Evolutionary conservation across 2,888 invertebrate species (phyloP).

Genomic region (Diaphora mendica): DNA sequence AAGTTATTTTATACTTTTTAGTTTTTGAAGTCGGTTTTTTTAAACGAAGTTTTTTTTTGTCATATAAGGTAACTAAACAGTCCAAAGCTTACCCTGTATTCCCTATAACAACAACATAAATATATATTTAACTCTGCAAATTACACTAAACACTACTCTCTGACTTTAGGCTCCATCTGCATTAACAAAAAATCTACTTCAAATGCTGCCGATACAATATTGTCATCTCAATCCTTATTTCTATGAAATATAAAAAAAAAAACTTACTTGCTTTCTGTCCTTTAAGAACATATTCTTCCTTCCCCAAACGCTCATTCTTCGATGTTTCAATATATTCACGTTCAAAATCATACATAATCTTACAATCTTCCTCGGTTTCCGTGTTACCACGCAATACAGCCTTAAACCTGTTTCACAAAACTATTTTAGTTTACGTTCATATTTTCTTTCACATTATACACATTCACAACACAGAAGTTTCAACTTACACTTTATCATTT

Average conservation of each 20-base stretch:
- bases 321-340: constrained; percentile 26
- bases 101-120: no score
- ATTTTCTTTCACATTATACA: not conserved
- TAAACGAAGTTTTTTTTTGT: no score
- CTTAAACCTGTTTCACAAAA: constrained; percentile 35
- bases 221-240: not conserved
- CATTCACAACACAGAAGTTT: not conserved
- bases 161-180: not conserved
- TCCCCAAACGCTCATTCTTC: not conserved
- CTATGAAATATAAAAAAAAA: not conserved
- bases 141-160: not conserved
- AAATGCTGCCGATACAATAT: not conserved
- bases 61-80: not conserved
- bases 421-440: constrained; percentile 5
- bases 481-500: constrained; percentile 41
- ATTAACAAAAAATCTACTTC: not conserved
- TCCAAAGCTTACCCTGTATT: not conserved
- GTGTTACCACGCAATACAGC: constrained; percentile 31
- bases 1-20: no score
- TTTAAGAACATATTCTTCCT: constrained; percentile 8
- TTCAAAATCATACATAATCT: constrained; percentile 34
- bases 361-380: constrained; percentile 30
- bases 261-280: constrained; percentile 11
- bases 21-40: no score
- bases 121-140: not conserved